Base-by-base conservation (phyloP, 2,888 invertebrate species). In the Margaritifera margaritifera region DNA sequence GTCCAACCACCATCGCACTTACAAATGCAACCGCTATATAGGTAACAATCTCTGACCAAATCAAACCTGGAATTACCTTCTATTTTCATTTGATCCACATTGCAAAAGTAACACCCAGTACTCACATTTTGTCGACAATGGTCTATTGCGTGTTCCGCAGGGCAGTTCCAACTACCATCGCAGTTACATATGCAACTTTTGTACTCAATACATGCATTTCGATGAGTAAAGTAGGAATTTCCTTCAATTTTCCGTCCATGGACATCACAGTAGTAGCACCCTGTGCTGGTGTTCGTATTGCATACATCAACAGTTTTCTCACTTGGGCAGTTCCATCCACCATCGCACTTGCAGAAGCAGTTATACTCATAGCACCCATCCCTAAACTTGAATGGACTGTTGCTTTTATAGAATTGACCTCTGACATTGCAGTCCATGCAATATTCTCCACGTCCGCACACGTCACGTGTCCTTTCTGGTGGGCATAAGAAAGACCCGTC, bases 1-100 rank as follows among this genome's bases (percentile, higher is more conserved):
- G 76, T 73, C 84, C 84, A 85, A 25, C 81, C 79, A 3, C 86
- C 86, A 52, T 85, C 82, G 69, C 86, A 86, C 27, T 75, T 75
- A 68, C 86, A 86, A 1, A 69, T 69, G 64, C 86, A 86, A 58
- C 64, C 66, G 22, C 74, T 59, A 54, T 82, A 86, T 63, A 75
- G 64, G 52, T 76, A 79, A 64, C 86, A 86, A 4, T 80, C 81
- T 25, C 80, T 69, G 4, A 76, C 75, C 18, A 84, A 71, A 24
- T 75, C 71, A 72, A 86, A 86, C 6, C 70, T 64, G 2, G 81
- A 72, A 54, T 77, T 79, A 5, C 82, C 83, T 53, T 78, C 64
- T 65, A 78, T 81, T 24, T 71, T 68, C 54, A 80, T 74, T 4
- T 75, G 78, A 51, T 79, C 72, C 0, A 81, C 77, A 52, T 74